phyloP scores from a whole-genome alignment of 2,888 invertebrate species.

The Plagodis pulveraria region DNA sequence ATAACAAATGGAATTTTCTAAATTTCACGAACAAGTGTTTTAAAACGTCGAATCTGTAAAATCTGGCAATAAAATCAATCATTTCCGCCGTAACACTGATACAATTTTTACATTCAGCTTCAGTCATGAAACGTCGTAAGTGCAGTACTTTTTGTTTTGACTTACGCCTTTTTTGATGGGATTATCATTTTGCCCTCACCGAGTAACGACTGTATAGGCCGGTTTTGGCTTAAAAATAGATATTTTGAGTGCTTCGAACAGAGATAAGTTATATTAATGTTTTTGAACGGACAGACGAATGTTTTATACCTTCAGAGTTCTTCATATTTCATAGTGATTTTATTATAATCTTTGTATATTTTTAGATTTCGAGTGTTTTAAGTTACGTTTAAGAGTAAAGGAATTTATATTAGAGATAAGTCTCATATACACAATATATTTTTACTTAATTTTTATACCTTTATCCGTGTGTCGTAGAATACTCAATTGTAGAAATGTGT shows the following conservation, averaged over 20 bases:
- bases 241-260: conserved; percentile 73
- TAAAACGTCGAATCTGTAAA: conserved; percentile 69
- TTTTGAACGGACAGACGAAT: conserved; percentile 66
- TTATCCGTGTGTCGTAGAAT: no score
- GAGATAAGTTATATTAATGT: conserved; percentile 79
- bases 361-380: conserved; percentile 42
- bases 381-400: conserved; percentile 29
- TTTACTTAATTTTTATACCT: no score
- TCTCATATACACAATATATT: no score
- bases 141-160: conserved; percentile 12
- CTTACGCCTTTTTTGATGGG: conserved; percentile 22
- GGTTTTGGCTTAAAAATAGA: conserved; percentile 80
- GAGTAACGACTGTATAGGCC: conserved; percentile 39
- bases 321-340: conserved; percentile 51
- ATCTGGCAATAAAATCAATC: conserved; percentile 80
- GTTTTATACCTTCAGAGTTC: conserved; percentile 61
- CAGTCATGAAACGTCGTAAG: conserved; percentile 29
- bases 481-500: no score
- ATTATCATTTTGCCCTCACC: conserved; percentile 17
- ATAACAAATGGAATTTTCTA: conserved; percentile 46
- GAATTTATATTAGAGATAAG: conserved; percentile 4
- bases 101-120: conserved; percentile 76
- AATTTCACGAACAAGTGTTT: conserved; percentile 61
- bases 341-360: conserved; percentile 54
- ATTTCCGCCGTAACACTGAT: conserved; percentile 67